phyloP scores from a whole-genome alignment of 2,888 invertebrate genomes.

The Esperia sulphurella region DNA sequence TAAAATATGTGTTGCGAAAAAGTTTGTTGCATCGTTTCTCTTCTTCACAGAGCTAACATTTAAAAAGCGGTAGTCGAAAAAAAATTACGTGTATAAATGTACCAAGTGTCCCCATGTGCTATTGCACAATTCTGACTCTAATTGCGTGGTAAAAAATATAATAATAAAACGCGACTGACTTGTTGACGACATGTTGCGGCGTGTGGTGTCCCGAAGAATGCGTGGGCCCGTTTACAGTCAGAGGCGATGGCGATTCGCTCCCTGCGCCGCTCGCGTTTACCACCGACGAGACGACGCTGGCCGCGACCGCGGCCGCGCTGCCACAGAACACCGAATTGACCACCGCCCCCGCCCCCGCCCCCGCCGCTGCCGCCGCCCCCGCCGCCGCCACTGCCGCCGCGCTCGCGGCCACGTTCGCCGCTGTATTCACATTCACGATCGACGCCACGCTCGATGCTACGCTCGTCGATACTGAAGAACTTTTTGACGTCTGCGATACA shows the following conservation, averaged over 20 bases:
- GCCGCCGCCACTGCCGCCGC: no score
- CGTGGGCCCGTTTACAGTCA: conserved; percentile 64
- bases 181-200: conserved; percentile 62
- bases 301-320: conserved; percentile 12
- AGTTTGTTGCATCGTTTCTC: no score
- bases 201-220: conserved; percentile 40
- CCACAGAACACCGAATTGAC: background rate
- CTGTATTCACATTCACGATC: conserved; percentile 11
- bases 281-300: conserved; percentile 10
- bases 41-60: no score
- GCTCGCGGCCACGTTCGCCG: conserved; percentile 8
- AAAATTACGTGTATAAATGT: no score
- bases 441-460: conserved; percentile 12
- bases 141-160: no score
- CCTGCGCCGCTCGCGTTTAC: conserved; percentile 24
- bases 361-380: conserved; percentile 33
- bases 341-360: conserved; percentile 10
- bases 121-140: no score
- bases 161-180: conserved; percentile 29
- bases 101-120: no score
- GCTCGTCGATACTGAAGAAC: conserved; percentile 34
- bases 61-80: no score
- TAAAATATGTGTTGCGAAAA: no score
- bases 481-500: conserved; percentile 12
- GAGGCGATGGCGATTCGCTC: conserved; percentile 46